phyloP scores from a whole-genome alignment of 2,797 vertebrate species.

The Silurus lanzhouensis region DNA sequence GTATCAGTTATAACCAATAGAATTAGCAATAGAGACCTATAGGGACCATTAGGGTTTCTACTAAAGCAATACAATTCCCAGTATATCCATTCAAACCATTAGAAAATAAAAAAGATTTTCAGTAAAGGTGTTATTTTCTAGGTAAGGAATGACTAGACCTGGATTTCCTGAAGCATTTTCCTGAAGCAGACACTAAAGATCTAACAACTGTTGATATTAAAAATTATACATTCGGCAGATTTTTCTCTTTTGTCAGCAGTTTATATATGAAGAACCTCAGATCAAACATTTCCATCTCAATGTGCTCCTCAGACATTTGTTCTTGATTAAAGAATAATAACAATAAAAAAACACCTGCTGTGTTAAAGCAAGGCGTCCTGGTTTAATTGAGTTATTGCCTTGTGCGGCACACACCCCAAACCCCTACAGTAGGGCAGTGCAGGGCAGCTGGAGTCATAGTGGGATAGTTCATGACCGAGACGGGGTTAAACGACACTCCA shows the following conservation, averaged over 20 bases:
- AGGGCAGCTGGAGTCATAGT: constrained; percentile 40
- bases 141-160: not conserved
- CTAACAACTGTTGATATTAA: not conserved
- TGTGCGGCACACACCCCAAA: constrained; percentile 23
- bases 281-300: not conserved
- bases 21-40: no score
- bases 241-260: not conserved
- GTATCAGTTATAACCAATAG: no score
- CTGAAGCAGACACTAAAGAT: not conserved
- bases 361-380: constrained; percentile 10
- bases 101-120: no score
- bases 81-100: no score
- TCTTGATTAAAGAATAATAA: not conserved
- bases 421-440: constrained; percentile 38
- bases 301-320: not conserved
- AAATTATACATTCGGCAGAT: not conserved
- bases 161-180: not conserved
- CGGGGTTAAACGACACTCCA: constrained; percentile 40
- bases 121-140: no score
- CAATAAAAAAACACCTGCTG: constrained; percentile 3
- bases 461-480: constrained; percentile 50
- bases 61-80: no score
- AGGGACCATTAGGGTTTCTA: no score
- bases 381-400: constrained; percentile 34
- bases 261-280: not conserved